A percentile compares a stretch with the other conserved stretches of the same genome.
phyloP scores from a whole-genome alignment of 2,888 invertebrate genomes.

The Volucella zonaria region DNA sequence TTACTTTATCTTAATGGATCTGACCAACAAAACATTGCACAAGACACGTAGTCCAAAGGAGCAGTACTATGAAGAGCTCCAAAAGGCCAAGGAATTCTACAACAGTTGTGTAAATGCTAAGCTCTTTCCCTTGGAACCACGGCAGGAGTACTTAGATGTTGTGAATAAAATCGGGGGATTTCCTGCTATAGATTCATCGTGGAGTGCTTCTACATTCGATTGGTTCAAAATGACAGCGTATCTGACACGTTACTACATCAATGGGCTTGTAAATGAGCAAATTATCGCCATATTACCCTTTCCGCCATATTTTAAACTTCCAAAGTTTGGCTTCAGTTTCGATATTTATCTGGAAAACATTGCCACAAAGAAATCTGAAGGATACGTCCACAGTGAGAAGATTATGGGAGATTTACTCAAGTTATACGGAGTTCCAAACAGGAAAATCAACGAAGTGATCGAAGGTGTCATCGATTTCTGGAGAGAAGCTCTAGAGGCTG shows the following conservation, averaged over 20 bases:
- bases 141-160: slow-evolving; percentile 77
- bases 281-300: slow-evolving; percentile 77
- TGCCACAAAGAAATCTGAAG: slow-evolving; percentile 76
- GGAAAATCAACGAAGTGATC: slow-evolving; percentile 74
- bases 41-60: slow-evolving; percentile 68
- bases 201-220: slow-evolving; percentile 77
- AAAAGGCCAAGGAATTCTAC: slow-evolving; percentile 77
- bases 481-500: slow-evolving; percentile 74
- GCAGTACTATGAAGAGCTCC: slow-evolving; percentile 76
- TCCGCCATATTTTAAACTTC: slow-evolving; percentile 78
- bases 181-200: slow-evolving; percentile 78
- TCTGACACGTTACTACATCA: slow-evolving; percentile 77
- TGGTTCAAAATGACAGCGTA: slow-evolving; percentile 81
- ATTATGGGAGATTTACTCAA: slow-evolving; percentile 78
- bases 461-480: slow-evolving; percentile 78
- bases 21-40: slow-evolving; percentile 75
- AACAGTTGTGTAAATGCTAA: slow-evolving; percentile 77
- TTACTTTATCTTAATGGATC: slow-evolving; percentile 75
- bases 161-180: slow-evolving; percentile 80
- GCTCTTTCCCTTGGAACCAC: slow-evolving; percentile 77
- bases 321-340: slow-evolving; percentile 79
- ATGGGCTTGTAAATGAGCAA: slow-evolving; percentile 76
- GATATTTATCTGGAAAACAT: slow-evolving; percentile 79
- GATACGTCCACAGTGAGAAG: slow-evolving; percentile 77
- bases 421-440: slow-evolving; percentile 76